These are phyloP conservation scores for Pogonocherus hispidulus DNA, from an alignment of 2,888 invertebrate species.

Conservation along the genomic window DNA sequence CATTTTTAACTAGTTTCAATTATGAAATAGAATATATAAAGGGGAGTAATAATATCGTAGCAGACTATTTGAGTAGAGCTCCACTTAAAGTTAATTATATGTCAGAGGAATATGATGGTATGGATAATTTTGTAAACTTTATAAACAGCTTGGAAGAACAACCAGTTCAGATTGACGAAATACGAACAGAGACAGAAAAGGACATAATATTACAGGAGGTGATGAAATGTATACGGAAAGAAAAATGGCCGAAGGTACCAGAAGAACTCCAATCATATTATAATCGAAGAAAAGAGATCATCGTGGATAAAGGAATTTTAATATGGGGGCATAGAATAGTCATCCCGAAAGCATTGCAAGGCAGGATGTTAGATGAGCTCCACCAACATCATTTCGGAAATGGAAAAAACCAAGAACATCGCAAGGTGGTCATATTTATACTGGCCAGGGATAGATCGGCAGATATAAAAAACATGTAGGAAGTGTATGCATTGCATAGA, in stretches of 20 bases:
- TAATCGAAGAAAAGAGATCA: constrained; percentile 14
- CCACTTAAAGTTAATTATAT: constrained; percentile 1
- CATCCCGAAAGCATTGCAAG: constrained; percentile 10
- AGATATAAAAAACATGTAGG: constrained; percentile 26
- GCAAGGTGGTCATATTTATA: constrained; percentile 28
- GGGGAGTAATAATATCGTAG: constrained; percentile 12
- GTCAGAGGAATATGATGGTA: constrained; percentile 25
- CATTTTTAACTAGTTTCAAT: constrained; percentile 19
- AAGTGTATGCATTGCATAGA: constrained; percentile 20
- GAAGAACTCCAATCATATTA: constrained; percentile 1
- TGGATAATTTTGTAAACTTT: constrained; percentile 13
- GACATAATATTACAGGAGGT: constrained; percentile 14
- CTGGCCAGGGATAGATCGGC: constrained; percentile 29
- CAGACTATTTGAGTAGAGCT: constrained; percentile 25
- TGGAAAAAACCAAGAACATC: constrained; percentile 16
- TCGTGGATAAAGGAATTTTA: constrained; percentile 8
- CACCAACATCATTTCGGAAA: constrained; percentile 31
- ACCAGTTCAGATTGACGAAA: constrained; percentile 25
- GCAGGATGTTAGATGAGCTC: constrained; percentile 8
- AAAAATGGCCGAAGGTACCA: constrained; percentile 19
- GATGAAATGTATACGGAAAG: constrained; percentile 9
- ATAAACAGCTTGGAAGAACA: constrained; percentile 9
- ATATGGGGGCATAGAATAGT: too few relatives aligned
- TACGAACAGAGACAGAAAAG: constrained; percentile 5
- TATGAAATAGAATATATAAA: constrained; percentile 28